Base-by-base conservation (phyloP, 2,797 vertebrate species). In the Geranospiza caerulescens region DNA sequence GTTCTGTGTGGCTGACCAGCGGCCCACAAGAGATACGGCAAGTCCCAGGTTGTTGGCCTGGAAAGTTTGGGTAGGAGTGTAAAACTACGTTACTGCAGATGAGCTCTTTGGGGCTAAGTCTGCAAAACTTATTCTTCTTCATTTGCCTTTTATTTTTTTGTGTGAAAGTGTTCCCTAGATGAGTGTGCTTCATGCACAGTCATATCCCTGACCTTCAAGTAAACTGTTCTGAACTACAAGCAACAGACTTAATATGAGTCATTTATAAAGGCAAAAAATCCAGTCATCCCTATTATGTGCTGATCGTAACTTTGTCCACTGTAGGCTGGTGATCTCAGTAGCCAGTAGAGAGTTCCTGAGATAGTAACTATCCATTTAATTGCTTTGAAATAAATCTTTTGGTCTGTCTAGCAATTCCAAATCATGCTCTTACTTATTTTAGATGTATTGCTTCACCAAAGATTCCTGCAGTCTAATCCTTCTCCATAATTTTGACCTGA, bases 201-300 rank as follows among this genome's bases (percentile, higher is more conserved):
- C 93, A 83, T 94, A 48, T 80, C 91, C 70, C 58, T 96, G 90
- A 95, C 94, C 87, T 94, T 93, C 93, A 67, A 92, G 42, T 94
- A 94, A 95, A 97, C 94, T 91, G 68, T 76, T 92, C 84, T 67
- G 59, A 95, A 96, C 82, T 96, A 67, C 25, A 95, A 93, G 93
- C 42, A 91, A 81, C 59, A 95, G 90, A 93, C 56, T 95, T 94
- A 87, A 86, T 85, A 83, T 82, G 81, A 76, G 55, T 82, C 82
- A 85, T 90, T 96, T 96, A 62, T 93, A 93, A 85, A 95, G 58
- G 75, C 22, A 96, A 93, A 97, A 96, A 85, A 80, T 87, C 83
- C 85, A 96, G 73, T 76, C 90, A 80, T 86, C 76, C 44, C 40
- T 91, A 81, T 92, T 90, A 82, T 34, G 38, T 68, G 82, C 75